phyloP scores from a whole-genome alignment of 2,797 vertebrate genomes.

The Tokudaia muenninki region DNA sequence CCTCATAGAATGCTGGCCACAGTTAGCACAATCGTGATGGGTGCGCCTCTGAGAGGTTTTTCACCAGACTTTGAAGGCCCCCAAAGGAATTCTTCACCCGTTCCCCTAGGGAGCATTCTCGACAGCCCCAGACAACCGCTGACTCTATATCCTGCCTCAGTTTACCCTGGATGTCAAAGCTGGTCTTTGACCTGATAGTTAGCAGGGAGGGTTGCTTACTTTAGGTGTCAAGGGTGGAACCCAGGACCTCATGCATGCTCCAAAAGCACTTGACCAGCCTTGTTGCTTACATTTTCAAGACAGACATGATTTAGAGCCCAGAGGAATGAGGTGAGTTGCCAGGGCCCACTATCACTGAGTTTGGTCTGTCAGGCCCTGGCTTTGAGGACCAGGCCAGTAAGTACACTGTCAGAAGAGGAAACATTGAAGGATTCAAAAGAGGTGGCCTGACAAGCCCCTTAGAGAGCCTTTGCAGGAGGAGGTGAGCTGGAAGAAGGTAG shows the following conservation, averaged over 20 bases:
- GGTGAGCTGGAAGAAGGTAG: background rate
- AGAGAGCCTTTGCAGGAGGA: background rate
- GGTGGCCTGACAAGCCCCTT: fast-evolving
- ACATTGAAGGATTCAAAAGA: background rate
- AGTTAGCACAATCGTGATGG: background rate
- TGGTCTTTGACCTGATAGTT: background rate
- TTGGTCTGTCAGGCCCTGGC: background rate
- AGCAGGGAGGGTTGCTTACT: background rate
- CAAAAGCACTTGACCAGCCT: background rate
- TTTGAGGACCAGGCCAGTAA: background rate
- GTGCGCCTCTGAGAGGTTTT: background rate
- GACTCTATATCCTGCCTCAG: background rate
- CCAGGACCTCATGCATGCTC: background rate
- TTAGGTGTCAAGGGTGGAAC: background rate
- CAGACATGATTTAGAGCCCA: background rate
- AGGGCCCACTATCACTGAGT: background rate
- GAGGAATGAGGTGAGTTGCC: background rate
- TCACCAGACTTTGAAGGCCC: background rate
- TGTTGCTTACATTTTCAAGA: background rate
- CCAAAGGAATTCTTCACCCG: background rate
- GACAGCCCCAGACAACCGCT: background rate
- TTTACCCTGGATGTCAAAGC: background rate
- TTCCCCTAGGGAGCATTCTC: background rate
- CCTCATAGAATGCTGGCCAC: background rate
- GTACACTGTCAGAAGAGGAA: background rate